phyloP scores from a whole-genome alignment of 2,113 vertebrate genomes.

The Gambusia affinis region DNA sequence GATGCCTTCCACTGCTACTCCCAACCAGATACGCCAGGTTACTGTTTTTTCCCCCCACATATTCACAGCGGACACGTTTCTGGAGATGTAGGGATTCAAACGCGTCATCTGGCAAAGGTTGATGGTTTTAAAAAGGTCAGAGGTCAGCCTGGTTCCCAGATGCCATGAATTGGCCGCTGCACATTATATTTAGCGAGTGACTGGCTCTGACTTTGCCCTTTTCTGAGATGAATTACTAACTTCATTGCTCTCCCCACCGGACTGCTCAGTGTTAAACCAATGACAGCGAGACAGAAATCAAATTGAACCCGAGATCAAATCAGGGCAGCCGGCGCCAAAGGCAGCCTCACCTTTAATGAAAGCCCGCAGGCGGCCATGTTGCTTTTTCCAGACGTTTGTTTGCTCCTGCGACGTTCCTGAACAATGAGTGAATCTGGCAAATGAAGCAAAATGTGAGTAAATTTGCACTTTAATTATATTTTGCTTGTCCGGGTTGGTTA shows the following conservation, averaged over 20 bases:
- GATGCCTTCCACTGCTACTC: background rate
- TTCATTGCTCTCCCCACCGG: slow-evolving; percentile 53
- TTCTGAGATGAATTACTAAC: slow-evolving; percentile 71
- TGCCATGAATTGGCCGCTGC: slow-evolving; percentile 45
- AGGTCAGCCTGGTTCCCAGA: slow-evolving; percentile 46
- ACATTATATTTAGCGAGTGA: slow-evolving; percentile 63
- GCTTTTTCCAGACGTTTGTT: background rate
- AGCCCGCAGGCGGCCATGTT: slow-evolving; percentile 21
- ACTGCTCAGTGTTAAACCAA: slow-evolving; percentile 63
- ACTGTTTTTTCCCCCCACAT: background rate
- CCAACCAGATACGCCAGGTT: background rate
- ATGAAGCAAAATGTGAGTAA: background rate
- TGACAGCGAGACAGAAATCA: slow-evolving; percentile 66
- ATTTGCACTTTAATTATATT: background rate
- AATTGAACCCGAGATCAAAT: slow-evolving; percentile 68
- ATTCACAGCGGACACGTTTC: slow-evolving; percentile 20
- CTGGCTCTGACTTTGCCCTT: slow-evolving; percentile 61
- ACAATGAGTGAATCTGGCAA: background rate
- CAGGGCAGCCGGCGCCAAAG: slow-evolving; percentile 54
- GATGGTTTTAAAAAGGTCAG: slow-evolving; percentile 50
- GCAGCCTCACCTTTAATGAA: slow-evolving; percentile 56
- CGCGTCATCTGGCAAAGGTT: slow-evolving; percentile 56
- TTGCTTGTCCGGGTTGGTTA: background rate
- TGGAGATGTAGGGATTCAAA: slow-evolving; percentile 26
- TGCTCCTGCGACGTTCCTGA: background rate